Evolutionary conservation across 2,797 vertebrate genomes (phyloP), one percentile per base, ranked within the genome.

Genomic region (Fratercula arctica): DNA sequence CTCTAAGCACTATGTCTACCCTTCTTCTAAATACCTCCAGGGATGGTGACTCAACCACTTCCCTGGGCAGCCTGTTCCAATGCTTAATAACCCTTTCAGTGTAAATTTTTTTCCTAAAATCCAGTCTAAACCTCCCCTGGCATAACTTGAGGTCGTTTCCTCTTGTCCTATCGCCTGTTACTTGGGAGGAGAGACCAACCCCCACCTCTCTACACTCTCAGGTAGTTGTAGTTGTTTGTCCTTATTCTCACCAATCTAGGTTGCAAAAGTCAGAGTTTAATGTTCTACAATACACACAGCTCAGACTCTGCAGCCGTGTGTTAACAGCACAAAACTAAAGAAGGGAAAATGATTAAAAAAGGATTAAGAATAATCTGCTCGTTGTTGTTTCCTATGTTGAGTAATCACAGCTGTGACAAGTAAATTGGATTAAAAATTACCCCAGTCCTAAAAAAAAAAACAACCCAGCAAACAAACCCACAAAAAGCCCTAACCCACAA

Each of bases 371-470:
- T 74, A 83, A 90, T 84, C 77, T 81, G 23, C 29, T 59, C 16
- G 8, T n/a, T 85, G 86, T 82, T 90, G 41, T 89, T 96, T 80
- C 41, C 31, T 53, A 63, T 76, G 80, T 33, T 94, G 60, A 95
- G 25, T 26, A 90, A 96, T 87, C 68, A 92, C 89, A 80, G 86
- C 72, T 94, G 92, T 60, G 87, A 93, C 54, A 76, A 94, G 56
- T 64, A 93, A 93, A 95, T 86, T 84, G 80, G 75, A 95, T 82
- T 87, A 67, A 96, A 88, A 92, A 63, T 48, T 63, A 73, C 46
- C 73, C 48, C 48, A 60, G 26, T 37, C 51, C 59, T 77, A 39
- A 85, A 64, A 91, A 64, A 91, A 69, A 43, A 54, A 1, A 11
- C 14, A 9, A 7, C 2, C 39, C 18, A 76, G 18, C 25, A 60